Base-by-base conservation (phyloP, 1,140 invertebrate genomes). In the Bicyclus anynana region DNA sequence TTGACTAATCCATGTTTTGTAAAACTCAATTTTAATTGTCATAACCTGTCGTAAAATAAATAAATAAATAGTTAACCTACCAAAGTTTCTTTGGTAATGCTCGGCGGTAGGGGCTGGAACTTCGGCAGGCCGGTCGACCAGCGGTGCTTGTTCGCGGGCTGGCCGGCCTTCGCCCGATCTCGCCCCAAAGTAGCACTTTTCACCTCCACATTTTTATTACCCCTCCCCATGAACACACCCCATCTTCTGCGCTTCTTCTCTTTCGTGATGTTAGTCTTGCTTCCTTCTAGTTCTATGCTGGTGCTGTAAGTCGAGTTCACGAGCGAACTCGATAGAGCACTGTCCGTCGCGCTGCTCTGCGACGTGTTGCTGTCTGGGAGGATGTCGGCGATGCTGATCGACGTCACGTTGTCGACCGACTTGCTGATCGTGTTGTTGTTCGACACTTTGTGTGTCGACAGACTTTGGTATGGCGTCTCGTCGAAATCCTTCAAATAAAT, bases 71-170 rank as follows among this genome's bases (percentile, higher is more conserved):
- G 12, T 38, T 27, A 16, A 74, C 84, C 90, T 78, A 94, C 93
- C 92, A 94, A 91, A 58, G 93, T 92, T 85, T 94, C 93, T 89
- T 94, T 94, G 70, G 93, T 93, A 68, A 93, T 93, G 53, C 91
- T 92, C 0, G 93, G 92, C 6, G 93, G 93, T 48, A 94, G 80
- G 1, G 93, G 92, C 65, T 93, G 91, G n/a, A 91, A 89, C 54
- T 92, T 91, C 23, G 91, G 91, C 18, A 93, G 80, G 1, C 91
- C 92, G 0, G 92, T 93, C 1, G 92, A 93, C 93, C 93, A 93
- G 2, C 92, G 77, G 78, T 93, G 90, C 48, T 90, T 90, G 57
- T 91, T 90, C 18, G 84, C 87, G 12, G 90, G 81, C 50, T 89
- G 84, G 33, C 63, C 84, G 59, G 23, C 74, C 18, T 91, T 90